Percentiles rank a stretch among this genome's conserved stretches.
Conservation (phyloP, 2,113 vertebrate genomes). For the Isurus oxyrinchus region DNA sequence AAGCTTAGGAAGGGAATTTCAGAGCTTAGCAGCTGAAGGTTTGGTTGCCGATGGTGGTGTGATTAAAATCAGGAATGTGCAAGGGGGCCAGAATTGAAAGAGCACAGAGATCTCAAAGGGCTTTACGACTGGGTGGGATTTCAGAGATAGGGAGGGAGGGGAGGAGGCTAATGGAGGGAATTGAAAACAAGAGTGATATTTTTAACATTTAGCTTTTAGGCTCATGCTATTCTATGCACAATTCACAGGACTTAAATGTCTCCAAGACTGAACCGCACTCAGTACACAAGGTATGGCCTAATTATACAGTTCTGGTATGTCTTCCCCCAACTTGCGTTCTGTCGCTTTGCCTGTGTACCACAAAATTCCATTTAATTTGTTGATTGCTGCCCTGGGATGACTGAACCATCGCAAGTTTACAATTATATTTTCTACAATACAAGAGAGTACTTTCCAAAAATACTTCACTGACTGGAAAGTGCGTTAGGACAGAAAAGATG, state of each 20-base stretch:
- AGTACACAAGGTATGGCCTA: background rate
- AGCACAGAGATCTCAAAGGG: too few relatives aligned
- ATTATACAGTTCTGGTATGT: too few relatives aligned
- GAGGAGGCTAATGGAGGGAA: background rate
- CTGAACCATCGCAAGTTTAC: background rate
- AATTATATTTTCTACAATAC: background rate
- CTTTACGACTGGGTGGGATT: too few relatives aligned
- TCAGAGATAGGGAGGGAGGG: background rate
- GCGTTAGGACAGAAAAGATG: too few relatives aligned
- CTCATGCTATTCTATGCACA: background rate
- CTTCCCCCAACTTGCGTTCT: background rate
- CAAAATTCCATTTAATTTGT: background rate
- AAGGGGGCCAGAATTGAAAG: too few relatives aligned
- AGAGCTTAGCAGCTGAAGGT: too few relatives aligned
- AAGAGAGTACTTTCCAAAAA: background rate
- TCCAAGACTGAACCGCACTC: background rate
- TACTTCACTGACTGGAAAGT: too few relatives aligned
- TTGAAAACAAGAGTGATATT: background rate
- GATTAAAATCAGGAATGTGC: too few relatives aligned
- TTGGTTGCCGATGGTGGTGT: too few relatives aligned
- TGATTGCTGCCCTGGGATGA: background rate
- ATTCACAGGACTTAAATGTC: background rate
- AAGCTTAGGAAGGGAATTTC: too few relatives aligned
- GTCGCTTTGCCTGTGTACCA: background rate
- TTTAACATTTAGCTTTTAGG: background rate